Conservation (phyloP, 2,888 invertebrate species). For the Omphaloscelis lunosa region DNA sequence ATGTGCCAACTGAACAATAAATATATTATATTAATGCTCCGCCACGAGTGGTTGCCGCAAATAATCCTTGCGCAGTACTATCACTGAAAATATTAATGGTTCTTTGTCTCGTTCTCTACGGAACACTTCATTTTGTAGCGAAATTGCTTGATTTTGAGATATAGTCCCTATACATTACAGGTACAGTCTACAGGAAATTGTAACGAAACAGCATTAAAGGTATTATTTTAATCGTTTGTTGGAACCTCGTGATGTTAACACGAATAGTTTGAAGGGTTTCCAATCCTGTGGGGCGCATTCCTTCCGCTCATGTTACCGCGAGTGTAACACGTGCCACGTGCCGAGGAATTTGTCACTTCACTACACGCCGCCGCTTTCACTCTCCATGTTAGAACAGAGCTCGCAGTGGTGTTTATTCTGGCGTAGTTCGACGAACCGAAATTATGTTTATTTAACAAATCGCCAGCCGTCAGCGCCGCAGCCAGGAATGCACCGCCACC, state of each 20-base stretch:
- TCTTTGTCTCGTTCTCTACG: slow-evolving; percentile 62
- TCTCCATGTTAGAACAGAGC: slow-evolving; percentile 78
- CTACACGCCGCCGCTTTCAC: slow-evolving; percentile 79
- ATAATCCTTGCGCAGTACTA: slow-evolving; percentile 55
- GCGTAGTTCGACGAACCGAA: slow-evolving; percentile 80
- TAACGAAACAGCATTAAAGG: slow-evolving; percentile 33
- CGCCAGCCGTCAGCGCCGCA: slow-evolving; percentile 68
- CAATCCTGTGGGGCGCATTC: slow-evolving; percentile 74
- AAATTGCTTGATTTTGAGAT: slow-evolving; percentile 44
- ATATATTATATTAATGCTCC: slow-evolving; percentile 65
- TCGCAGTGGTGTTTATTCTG: slow-evolving; percentile 76
- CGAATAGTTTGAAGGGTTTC: slow-evolving; percentile 74
- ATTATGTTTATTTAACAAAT: slow-evolving; percentile 78
- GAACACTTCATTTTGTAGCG: slow-evolving; percentile 52
- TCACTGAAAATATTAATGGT: slow-evolving; percentile 66
- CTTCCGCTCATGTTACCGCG: slow-evolving; percentile 75
- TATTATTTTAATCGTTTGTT: slow-evolving; percentile 56
- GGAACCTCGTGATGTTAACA: slow-evolving; percentile 57
- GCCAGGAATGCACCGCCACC: slow-evolving; percentile 65
- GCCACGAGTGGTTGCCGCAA: slow-evolving; percentile 52
- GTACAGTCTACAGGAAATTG: slow-evolving; percentile 19
- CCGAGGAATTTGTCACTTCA: slow-evolving; percentile 79
- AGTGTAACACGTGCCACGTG: slow-evolving; percentile 73
- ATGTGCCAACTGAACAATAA: slow-evolving; percentile 64
- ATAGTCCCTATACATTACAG: slow-evolving; percentile 26